Evolutionary conservation across 2,113 vertebrate species (phyloP).

Genomic region (Tragulus kanchil): DNA sequence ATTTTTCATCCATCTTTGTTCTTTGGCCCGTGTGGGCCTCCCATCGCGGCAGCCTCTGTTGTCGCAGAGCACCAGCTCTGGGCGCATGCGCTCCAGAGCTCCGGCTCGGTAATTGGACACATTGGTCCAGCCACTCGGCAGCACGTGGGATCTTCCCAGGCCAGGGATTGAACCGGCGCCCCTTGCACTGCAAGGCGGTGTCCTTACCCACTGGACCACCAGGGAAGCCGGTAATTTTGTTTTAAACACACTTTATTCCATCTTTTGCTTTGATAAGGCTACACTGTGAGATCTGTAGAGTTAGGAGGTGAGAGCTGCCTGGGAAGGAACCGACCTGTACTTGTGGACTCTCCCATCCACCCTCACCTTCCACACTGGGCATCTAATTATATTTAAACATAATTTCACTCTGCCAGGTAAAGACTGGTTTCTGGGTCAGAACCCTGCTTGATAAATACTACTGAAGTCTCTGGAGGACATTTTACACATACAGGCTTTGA

Average conservation of each 20-base stretch:
- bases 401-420: background rate
- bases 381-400: background rate
- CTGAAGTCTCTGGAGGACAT: background rate
- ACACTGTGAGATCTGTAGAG: background rate
- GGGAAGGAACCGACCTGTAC: background rate
- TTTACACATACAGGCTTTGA: background rate
- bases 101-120: too few relatives aligned
- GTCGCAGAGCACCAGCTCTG: too few relatives aligned
- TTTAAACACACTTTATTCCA: background rate
- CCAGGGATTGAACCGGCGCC: too few relatives aligned
- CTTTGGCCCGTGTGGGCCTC: too few relatives aligned
- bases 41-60: too few relatives aligned
- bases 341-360: background rate
- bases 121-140: too few relatives aligned
- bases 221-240: background rate
- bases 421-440: conserved; percentile 37
- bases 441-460: background rate
- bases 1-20: too few relatives aligned
- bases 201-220: too few relatives aligned
- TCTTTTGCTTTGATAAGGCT: background rate
- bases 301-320: background rate
- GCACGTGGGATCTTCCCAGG: too few relatives aligned
- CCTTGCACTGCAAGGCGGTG: too few relatives aligned
- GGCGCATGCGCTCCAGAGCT: too few relatives aligned
- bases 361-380: fast-evolving